Evolutionary conservation across 23 tunicate genomes (phyloP).

Genomic region (Ciona savignyi): DNA sequence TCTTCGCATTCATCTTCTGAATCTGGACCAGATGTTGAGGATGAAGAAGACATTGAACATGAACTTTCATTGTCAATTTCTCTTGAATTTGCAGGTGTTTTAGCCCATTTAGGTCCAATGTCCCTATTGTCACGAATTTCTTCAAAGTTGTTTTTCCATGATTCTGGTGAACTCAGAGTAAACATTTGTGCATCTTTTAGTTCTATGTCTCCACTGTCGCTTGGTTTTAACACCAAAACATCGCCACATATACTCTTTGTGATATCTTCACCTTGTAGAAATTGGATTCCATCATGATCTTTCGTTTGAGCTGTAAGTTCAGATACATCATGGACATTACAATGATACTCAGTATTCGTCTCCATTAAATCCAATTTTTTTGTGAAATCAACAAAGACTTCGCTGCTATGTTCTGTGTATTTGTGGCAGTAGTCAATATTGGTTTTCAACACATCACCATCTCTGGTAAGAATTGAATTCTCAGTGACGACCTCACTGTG

Average conservation of each 20-base stretch:
- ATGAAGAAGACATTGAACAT: not conserved
- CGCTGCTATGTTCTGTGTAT: not conserved
- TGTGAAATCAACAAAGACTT: not conserved
- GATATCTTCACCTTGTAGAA: not conserved
- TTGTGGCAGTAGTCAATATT: too few species aligned
- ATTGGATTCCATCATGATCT: too few species aligned
- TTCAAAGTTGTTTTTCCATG: not conserved
- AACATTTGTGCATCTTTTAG: slow-evolving; percentile 6
- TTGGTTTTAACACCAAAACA: slow-evolving; percentile 7
- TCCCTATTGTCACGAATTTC: not conserved
- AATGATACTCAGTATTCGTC: not conserved
- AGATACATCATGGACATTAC: not conserved
- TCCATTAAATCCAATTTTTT: not conserved
- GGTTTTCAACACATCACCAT: too few species aligned
- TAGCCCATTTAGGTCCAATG: not conserved
- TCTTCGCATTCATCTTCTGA: not conserved
- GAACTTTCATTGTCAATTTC: slow-evolving; percentile 1
- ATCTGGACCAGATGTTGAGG: not conserved
- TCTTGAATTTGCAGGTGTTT: not conserved
- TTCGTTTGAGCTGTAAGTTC: too few species aligned
- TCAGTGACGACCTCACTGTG: too few species aligned
- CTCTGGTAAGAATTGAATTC: too few species aligned
- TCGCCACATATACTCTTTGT: not conserved
- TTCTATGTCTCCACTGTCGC: slow-evolving; percentile 2
- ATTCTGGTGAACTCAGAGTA: not conserved